A percentile compares a stretch with the other conserved stretches of the same genome.
Conservation (phyloP, 2,888 invertebrate genomes). For the Leucophenga montana region DNA sequence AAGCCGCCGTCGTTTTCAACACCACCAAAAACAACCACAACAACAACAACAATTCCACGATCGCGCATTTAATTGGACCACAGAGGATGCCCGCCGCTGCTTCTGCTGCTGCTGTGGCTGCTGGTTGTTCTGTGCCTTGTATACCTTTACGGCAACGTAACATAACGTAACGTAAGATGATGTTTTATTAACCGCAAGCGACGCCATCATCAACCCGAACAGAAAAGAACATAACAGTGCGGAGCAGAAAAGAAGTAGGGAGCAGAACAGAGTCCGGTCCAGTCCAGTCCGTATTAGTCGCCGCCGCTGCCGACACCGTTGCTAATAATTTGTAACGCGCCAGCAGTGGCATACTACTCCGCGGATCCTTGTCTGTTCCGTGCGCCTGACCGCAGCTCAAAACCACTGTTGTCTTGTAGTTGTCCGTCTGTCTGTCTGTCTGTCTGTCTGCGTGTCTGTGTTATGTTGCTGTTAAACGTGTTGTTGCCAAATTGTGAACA, state of each 20-base stretch:
- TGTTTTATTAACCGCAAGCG: constrained; percentile 69
- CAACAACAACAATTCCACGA: not conserved
- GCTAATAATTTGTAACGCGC: constrained; percentile 65
- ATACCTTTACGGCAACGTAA: constrained; percentile 53
- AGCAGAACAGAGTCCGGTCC: constrained; percentile 40
- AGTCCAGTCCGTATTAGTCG: constrained; percentile 26
- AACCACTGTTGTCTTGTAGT: not conserved
- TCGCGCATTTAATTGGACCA: constrained; percentile 63
- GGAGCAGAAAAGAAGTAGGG: not conserved
- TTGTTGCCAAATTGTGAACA: constrained; percentile 69
- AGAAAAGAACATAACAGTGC: not conserved
- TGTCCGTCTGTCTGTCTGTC: constrained; percentile 48
- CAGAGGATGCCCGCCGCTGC: constrained; percentile 50
- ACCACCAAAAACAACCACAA: constrained; percentile 4
- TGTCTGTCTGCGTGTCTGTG: not conserved
- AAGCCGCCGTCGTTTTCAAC: constrained; percentile 37
- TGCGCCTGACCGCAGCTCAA: too few species aligned
- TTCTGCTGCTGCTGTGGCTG: too few species aligned
- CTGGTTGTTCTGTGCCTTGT: constrained; percentile 38
- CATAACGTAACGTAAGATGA: constrained; percentile 53
- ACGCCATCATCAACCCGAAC: constrained; percentile 31
- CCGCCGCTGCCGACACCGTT: constrained; percentile 35
- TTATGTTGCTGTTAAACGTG: constrained; percentile 58
- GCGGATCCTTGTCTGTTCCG: too few species aligned
- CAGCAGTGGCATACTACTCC: constrained; percentile 31